These are phyloP conservation scores for Drosophila kambysellisi DNA, from an alignment of 2,888 invertebrate species.

Conservation along the genomic window DNA sequence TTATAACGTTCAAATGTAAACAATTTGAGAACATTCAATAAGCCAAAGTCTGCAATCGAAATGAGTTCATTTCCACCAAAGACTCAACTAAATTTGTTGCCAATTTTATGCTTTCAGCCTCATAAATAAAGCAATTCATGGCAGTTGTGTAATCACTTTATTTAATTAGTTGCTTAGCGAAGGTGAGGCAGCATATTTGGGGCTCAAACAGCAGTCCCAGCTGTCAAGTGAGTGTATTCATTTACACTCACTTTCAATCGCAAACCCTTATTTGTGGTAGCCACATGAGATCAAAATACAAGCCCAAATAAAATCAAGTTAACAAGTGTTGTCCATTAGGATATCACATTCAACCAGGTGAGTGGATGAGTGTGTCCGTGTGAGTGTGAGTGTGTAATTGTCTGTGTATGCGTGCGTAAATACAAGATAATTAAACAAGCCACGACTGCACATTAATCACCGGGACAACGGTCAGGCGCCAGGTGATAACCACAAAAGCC, in stretches of 20 bases:
- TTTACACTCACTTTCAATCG: conserved; percentile 34
- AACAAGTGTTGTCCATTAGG: conserved; percentile 58
- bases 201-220: conserved; percentile 1
- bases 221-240: conserved; percentile 48
- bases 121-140: conserved; percentile 15
- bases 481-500: conserved; percentile 50
- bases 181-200: conserved; percentile 42
- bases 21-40: neutral
- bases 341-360: conserved; percentile 35
- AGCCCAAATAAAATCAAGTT: conserved; percentile 43
- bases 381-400: conserved; percentile 9
- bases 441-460: conserved; percentile 75
- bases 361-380: conserved; percentile 1
- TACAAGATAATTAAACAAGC: conserved; percentile 79
- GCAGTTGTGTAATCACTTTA: conserved; percentile 32
- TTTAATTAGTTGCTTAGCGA: conserved; percentile 36
- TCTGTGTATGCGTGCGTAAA: conserved; percentile 45
- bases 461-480: conserved; percentile 62
- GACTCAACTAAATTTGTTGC: neutral
- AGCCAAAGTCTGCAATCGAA: neutral
- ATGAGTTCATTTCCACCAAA: neutral
- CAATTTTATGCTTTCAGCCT: neutral
- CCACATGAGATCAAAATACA: conserved; percentile 6
- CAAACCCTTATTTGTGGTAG: conserved; percentile 12
- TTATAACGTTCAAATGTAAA: neutral